Percentiles rank a stretch among this genome's conserved stretches.
Conservation (phyloP, 2,113 vertebrate genomes). For the Rhadina sibilatrix region DNA sequence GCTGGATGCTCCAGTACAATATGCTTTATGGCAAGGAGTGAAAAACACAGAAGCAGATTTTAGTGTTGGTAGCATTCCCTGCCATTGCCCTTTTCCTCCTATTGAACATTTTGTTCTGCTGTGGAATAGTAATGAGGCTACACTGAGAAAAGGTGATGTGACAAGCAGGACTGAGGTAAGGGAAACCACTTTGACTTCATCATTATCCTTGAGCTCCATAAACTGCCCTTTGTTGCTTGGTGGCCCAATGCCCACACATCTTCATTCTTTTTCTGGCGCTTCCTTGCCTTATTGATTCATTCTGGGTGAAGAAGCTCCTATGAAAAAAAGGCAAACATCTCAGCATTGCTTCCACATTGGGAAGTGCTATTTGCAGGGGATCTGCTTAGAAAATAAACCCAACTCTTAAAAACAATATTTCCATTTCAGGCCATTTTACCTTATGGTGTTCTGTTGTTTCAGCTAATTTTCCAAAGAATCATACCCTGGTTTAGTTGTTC, state of each 20-base stretch:
- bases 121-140: background rate
- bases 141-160: background rate
- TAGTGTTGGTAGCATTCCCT: background rate
- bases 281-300: background rate
- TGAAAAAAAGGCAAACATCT: background rate
- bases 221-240: background rate
- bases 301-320: background rate
- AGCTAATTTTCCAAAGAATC: background rate
- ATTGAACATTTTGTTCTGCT: background rate
- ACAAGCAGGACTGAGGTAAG: background rate
- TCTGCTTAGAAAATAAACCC: background rate
- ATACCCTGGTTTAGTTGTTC: background rate
- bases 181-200: background rate
- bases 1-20: background rate
- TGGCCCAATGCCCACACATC: background rate
- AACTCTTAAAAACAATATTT: background rate
- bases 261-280: background rate
- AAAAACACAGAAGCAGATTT: background rate
- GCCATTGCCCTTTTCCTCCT: background rate
- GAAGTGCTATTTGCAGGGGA: constrained; percentile 2
- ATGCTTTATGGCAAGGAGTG: background rate
- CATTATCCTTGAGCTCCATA: background rate
- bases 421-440: background rate
- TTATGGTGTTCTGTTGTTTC: background rate
- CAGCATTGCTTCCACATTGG: background rate